These are phyloP conservation scores for Reticulitermes speratus DNA, from an alignment of 1,140 invertebrate species.

Conservation along the genomic window DNA sequence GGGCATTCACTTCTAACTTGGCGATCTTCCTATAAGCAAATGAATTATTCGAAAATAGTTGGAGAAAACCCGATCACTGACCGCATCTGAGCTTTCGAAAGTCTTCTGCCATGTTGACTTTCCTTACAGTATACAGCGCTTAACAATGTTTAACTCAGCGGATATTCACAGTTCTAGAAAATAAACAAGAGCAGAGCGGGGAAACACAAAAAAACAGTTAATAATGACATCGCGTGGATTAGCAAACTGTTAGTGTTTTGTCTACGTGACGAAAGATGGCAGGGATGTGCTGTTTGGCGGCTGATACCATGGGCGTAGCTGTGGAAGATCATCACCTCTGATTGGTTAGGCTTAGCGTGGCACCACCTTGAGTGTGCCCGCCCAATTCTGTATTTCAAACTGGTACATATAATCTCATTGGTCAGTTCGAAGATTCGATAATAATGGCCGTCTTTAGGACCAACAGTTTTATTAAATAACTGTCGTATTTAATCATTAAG, in stretches of 20 bases:
- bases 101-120: too few relatives aligned
- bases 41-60: too few relatives aligned
- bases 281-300: neutral
- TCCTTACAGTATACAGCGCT: too few relatives aligned
- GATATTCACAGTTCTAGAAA: too few relatives aligned
- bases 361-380: neutral
- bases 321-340: neutral
- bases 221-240: too few relatives aligned
- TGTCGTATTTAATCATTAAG: neutral
- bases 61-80: too few relatives aligned
- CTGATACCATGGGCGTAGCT: neutral
- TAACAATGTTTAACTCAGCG: too few relatives aligned
- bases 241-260: neutral
- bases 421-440: slow-evolving; percentile 6
- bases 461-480: neutral
- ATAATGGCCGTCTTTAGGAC: neutral
- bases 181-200: too few relatives aligned
- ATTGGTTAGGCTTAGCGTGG: neutral
- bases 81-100: too few relatives aligned
- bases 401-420: neutral
- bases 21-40: too few relatives aligned
- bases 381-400: slow-evolving; percentile 13
- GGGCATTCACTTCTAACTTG: too few relatives aligned
- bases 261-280: neutral
- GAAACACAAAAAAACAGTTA: too few relatives aligned